A percentile compares a stretch with the other conserved stretches of the same genome.
Evolutionary conservation across 2,888 invertebrate species (phyloP).

Genomic region (Papilio gigon): DNA sequence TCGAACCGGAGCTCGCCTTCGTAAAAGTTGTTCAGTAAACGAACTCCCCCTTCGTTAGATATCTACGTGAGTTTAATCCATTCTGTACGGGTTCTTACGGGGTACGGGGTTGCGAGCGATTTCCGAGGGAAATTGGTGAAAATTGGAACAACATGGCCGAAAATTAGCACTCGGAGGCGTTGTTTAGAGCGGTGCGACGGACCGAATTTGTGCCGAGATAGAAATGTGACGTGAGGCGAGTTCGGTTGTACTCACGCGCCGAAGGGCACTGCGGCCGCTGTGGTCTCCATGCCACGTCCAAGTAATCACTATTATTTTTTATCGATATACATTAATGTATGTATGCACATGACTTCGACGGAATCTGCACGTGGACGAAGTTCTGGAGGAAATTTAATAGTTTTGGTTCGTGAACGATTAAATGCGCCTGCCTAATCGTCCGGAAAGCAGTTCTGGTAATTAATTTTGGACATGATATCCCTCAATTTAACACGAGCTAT

Average conservation of each 20-base stretch:
- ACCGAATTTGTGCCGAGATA: conserved; percentile 68
- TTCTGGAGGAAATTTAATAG: conserved; percentile 14
- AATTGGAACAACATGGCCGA: conserved; percentile 79
- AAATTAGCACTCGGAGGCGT: conserved; percentile 77
- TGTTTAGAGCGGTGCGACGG: conserved; percentile 64
- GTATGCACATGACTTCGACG: conserved; percentile 6
- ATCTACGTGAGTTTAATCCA: conserved; percentile 82
- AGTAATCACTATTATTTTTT: conserved; percentile 36
- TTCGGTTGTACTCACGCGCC: neutral
- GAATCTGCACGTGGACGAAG: neutral
- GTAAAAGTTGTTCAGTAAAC: conserved; percentile 79
- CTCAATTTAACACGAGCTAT: neutral
- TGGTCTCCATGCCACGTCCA: neutral
- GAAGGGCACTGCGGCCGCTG: conserved; percentile 53
- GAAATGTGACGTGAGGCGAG: conserved; percentile 61
- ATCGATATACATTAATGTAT: neutral
- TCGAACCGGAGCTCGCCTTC: conserved; percentile 77
- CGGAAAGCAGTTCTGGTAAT: conserved; percentile 28
- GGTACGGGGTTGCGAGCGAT: conserved; percentile 68
- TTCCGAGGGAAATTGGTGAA: conserved; percentile 76
- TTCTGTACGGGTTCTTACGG: conserved; percentile 57
- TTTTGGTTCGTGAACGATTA: conserved; percentile 18
- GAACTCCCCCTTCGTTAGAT: conserved; percentile 80
- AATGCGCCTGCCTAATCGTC: conserved; percentile 15
- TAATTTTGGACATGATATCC: conserved; percentile 21